A percentile compares a stretch with the other conserved stretches of the same genome.
phyloP scores from a whole-genome alignment of 35 echinoderm and acorn worm genomes.

The Apostichopus japonicus region DNA sequence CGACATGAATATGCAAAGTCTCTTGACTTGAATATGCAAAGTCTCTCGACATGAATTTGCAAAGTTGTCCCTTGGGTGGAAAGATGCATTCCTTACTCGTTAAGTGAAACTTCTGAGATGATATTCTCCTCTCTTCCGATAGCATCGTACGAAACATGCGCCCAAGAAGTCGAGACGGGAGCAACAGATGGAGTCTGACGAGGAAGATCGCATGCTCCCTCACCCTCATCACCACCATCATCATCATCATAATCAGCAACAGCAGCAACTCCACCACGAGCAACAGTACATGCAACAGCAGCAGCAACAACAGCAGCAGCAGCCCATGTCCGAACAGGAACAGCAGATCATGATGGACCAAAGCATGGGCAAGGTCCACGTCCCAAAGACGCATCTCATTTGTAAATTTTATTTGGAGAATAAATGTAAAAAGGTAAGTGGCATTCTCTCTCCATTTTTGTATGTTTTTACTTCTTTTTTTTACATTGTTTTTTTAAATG shows the following conservation, averaged over 20 bases:
- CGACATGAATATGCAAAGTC: too few species aligned
- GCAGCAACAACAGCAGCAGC: not conserved
- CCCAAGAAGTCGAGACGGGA: slow-evolving; percentile 19
- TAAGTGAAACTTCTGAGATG: too few species aligned
- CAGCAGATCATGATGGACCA: slow-evolving; percentile 53
- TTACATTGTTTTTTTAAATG: not conserved
- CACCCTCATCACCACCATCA: not conserved
- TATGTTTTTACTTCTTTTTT: not conserved
- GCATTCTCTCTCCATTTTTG: not conserved
- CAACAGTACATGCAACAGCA: not conserved
- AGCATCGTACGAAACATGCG: slow-evolving; percentile 41
- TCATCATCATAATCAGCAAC: not conserved
- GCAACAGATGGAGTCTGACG: slow-evolving; percentile 37
- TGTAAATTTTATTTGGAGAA: slow-evolving; percentile 90
- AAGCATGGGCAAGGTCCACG: slow-evolving; percentile 50
- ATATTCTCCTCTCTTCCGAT: not conserved
- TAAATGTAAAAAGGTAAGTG: slow-evolving; percentile 80
- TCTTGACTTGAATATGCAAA: too few species aligned
- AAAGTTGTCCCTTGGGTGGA: too few species aligned
- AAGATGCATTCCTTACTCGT: too few species aligned
- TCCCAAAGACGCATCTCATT: slow-evolving; percentile 65
- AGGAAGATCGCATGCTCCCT: not conserved
- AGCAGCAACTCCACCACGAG: not conserved
- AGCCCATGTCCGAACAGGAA: slow-evolving; percentile 45
- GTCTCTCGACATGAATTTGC: too few species aligned